Conservation (phyloP, 1,140 invertebrate genomes). For the Tenebrio molitor region DNA sequence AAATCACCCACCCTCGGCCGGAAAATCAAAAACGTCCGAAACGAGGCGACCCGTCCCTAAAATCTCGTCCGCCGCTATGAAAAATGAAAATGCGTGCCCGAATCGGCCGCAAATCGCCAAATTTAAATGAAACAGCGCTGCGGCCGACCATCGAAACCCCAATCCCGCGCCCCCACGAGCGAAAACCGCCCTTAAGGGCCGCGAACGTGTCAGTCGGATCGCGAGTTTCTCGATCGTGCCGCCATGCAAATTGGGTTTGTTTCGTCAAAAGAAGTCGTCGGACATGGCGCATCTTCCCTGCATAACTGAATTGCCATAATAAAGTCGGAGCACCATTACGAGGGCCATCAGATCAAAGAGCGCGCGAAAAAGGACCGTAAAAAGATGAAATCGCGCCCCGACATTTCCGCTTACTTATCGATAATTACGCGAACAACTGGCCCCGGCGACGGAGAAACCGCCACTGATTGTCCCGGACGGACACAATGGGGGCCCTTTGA, state of each 20-base stretch:
- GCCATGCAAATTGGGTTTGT: slow-evolving; percentile 48
- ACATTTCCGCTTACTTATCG: slow-evolving; percentile 30
- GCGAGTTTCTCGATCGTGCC: slow-evolving; percentile 17
- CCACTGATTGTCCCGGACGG: background rate
- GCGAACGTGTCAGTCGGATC: background rate
- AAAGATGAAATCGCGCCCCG: slow-evolving; percentile 16
- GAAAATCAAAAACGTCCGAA: too few species aligned
- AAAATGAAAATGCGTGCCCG: slow-evolving; percentile 5
- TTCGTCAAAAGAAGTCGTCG: slow-evolving; percentile 44
- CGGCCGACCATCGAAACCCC: slow-evolving; percentile 3
- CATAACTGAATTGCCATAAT: slow-evolving; percentile 43
- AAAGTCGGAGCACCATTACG: slow-evolving; percentile 32
- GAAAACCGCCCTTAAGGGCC: slow-evolving; percentile 8
- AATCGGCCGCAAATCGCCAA: slow-evolving; percentile 5
- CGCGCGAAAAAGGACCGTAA: slow-evolving; percentile 10
- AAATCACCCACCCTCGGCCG: too few species aligned
- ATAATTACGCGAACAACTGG: slow-evolving; percentile 20
- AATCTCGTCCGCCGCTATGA: background rate
- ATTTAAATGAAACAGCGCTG: slow-evolving; percentile 8
- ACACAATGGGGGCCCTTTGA: slow-evolving; percentile 27
- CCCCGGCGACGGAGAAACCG: background rate
- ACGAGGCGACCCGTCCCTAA: too few species aligned
- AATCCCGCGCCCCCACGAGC: background rate
- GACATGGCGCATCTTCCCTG: slow-evolving; percentile 39
- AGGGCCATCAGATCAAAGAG: slow-evolving; percentile 30